Evolutionary conservation across 2,113 vertebrate species (phyloP).

Genomic region (Tapirus terrestris): DNA sequence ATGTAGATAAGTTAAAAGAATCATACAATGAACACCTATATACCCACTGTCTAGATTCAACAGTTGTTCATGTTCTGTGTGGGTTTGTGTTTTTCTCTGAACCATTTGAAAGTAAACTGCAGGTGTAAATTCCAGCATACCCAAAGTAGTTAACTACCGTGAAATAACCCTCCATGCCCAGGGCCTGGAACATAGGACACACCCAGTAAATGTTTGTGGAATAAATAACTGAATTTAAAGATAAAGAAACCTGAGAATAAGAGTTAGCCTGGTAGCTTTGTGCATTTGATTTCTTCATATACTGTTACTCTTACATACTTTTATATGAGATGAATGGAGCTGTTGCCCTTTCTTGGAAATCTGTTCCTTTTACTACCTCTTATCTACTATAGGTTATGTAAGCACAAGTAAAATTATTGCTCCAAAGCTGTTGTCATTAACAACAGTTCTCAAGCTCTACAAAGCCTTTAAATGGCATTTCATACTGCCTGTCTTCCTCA

Average conservation of each 20-base stretch:
- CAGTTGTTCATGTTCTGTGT: neutral
- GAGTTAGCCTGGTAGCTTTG: neutral
- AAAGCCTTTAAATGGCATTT: neutral
- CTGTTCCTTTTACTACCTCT: neutral
- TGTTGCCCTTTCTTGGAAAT: neutral
- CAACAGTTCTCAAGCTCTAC: neutral
- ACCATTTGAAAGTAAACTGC: neutral
- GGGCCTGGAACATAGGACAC: neutral
- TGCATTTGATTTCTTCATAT: neutral
- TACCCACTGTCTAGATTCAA: neutral
- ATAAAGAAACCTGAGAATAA: neutral
- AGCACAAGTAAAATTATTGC: neutral
- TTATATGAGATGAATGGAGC: neutral
- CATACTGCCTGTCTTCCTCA: neutral
- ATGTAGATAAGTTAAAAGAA: neutral
- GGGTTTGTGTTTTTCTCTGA: neutral
- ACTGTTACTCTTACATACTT: neutral
- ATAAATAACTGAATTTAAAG: conserved; percentile 26
- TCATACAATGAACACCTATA: neutral
- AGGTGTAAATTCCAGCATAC: neutral
- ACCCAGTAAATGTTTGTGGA: neutral
- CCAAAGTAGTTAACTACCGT: neutral
- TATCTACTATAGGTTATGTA: neutral
- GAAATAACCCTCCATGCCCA: neutral
- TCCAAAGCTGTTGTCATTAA: neutral